Evolutionary conservation across 2,113 vertebrate species (phyloP).

Genomic region (Sminthopsis crassicaudata): DNA sequence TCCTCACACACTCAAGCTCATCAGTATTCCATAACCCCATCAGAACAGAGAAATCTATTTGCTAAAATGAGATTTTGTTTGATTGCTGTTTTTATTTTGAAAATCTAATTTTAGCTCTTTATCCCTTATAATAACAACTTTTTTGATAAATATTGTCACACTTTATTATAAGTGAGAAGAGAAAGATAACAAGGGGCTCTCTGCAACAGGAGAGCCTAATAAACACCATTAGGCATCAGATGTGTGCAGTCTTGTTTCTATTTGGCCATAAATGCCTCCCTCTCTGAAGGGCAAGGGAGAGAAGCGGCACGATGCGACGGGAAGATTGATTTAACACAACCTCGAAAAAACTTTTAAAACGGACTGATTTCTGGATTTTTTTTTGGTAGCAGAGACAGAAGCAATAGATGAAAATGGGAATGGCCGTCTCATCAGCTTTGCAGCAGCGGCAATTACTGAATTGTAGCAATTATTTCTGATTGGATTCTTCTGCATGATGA

Average conservation of each 20-base stretch:
- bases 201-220: conserved; percentile 55
- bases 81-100: conserved; percentile 76
- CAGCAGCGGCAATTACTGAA: conserved; percentile 73
- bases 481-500: conserved; percentile 52
- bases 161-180: conserved; percentile 66
- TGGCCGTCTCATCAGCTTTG: conserved; percentile 70
- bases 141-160: conserved; percentile 77
- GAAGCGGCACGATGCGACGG: background rate
- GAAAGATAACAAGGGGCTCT: conserved; percentile 52
- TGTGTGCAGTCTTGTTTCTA: background rate
- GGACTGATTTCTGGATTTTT: conserved; percentile 46
- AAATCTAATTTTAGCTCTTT: conserved; percentile 81
- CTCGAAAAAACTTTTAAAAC: conserved; percentile 36
- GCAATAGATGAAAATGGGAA: conserved; percentile 69
- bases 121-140: conserved; percentile 79
- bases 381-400: conserved; percentile 44
- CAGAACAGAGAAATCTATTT: conserved; percentile 63
- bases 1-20: conserved; percentile 52
- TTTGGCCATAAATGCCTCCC: conserved; percentile 4
- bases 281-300: background rate
- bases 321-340: conserved; percentile 26
- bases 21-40: conserved; percentile 54
- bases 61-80: conserved; percentile 76
- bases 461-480: conserved; percentile 77
- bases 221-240: conserved; percentile 68